phyloP scores from a whole-genome alignment of 2,797 vertebrate genomes.

The Siniperca undulata region DNA sequence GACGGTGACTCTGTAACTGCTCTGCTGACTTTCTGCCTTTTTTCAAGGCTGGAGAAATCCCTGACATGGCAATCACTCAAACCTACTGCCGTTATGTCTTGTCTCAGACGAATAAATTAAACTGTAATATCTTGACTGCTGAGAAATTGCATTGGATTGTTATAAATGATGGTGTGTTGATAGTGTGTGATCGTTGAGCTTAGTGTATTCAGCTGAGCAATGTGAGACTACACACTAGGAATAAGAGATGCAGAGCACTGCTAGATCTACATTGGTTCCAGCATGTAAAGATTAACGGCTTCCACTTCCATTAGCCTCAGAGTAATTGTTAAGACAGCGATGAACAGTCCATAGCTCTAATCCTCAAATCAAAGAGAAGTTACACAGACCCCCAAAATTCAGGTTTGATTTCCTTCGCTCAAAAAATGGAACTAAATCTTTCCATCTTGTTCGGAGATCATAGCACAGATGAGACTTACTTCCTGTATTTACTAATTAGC shows the following conservation, averaged over 20 bases:
- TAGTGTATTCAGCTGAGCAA: conserved; percentile 44
- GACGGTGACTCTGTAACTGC: conserved; percentile 24
- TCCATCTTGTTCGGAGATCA: conserved; percentile 45
- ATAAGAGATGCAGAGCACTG: conserved; percentile 38
- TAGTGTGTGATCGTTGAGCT: conserved; percentile 40
- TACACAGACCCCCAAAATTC: conserved; percentile 55
- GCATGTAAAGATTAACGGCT: conserved; percentile 72
- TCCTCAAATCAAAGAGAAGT: conserved; percentile 75
- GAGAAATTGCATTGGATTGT: conserved; percentile 50
- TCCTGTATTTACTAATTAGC: conserved; percentile 44
- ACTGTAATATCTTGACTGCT: conserved; percentile 60
- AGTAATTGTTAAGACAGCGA: conserved; percentile 76
- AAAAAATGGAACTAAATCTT: conserved; percentile 48
- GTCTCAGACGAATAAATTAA: conserved; percentile 61
- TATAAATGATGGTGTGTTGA: conserved; percentile 53
- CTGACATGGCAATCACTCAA: conserved; percentile 60
- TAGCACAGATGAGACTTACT: conserved; percentile 16
- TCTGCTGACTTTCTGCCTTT: conserved; percentile 34
- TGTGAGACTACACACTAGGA: conserved; percentile 29
- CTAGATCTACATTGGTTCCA: conserved; percentile 68
- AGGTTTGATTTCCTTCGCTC: conserved; percentile 62
- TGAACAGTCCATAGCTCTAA: conserved; percentile 67
- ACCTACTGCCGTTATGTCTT: conserved; percentile 29
- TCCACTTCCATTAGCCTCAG: conserved; percentile 77
- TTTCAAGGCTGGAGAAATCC: conserved; percentile 29